Evolutionary conservation across 2,797 vertebrate genomes (phyloP), one percentile per base, ranked within the genome.

Genomic region (Staurois parvus): DNA sequence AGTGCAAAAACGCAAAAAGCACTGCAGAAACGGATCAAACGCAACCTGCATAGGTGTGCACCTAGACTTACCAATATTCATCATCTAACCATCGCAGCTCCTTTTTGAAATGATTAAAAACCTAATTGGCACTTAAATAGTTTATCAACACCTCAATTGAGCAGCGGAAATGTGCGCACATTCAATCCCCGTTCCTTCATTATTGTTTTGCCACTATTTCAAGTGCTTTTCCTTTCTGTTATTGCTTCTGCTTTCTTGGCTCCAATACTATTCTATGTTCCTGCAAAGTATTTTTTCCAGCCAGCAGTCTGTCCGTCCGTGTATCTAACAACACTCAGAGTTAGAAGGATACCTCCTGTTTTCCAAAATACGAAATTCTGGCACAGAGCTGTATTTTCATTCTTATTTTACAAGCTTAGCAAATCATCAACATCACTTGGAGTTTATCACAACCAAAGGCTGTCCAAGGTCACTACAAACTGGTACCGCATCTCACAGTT

Each of bases 381-480:
- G 64, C 40, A 48, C 28, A 66, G n/a, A 37, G 3, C 34, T 30
- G 28, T 30, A 29, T 59, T 72, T 59, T 11, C 24, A 72, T 8
- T 80, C 48, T 69, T 37, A 48, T 79, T 66, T 64, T 84, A 29
- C 59, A 66, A 26, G 74, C 66, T n/a, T 29, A 62, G 45, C 5
- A 29, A 19, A 21, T 66, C 32, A 5, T 37, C 40, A 40, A 28
- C 74, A 76, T 62, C 69, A 59, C 13, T 78, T 28, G 8, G 1
- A 52, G 82, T 77, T 84, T 59, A 77, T 70, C 45, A 12, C 26
- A 17, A n/a, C 7, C 74, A 79, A n/a, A 70, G 62, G n/a, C 32
- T 30, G 68, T 26, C 75, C 80, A 86, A 78, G 80, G 66, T 56
- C 75, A 59, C 68, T 24, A 28, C 10, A 66, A 82, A 48, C 72